phyloP scores from a whole-genome alignment of 2,113 vertebrate genomes.

The Micronycteris hirsuta region DNA sequence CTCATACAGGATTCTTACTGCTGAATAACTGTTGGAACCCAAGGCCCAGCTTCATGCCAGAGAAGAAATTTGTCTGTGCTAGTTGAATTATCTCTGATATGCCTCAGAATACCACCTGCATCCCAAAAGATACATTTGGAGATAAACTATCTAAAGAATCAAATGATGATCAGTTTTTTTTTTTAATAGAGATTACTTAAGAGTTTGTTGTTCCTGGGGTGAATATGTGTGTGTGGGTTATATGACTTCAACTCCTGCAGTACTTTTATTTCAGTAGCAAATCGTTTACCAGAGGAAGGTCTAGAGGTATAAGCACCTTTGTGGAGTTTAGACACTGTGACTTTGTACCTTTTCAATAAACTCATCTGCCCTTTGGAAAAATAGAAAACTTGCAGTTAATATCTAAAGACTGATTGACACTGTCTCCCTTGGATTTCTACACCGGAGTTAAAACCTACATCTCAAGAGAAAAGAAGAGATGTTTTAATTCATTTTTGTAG shows the following conservation, averaged over 20 bases:
- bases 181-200: background rate
- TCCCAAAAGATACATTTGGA: background rate
- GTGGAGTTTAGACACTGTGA: background rate
- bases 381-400: conserved; percentile 34
- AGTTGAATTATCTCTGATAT: background rate
- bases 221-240: background rate
- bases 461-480: conserved; percentile 47
- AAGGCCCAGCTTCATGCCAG: background rate
- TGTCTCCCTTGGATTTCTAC: background rate
- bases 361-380: conserved; percentile 29
- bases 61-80: conserved; percentile 1
- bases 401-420: conserved; percentile 22
- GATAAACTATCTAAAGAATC: background rate
- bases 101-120: background rate
- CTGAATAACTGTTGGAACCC: conserved; percentile 19
- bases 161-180: background rate
- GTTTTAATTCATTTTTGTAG: conserved; percentile 63
- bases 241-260: background rate
- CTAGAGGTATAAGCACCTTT: background rate
- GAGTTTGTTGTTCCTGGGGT: background rate
- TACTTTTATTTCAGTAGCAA: background rate
- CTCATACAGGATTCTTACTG: background rate
- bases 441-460: conserved; percentile 23
- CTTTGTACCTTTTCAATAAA: conserved; percentile 31
- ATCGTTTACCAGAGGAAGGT: background rate